These are phyloP conservation scores for Wasmannia auropunctata DNA, from an alignment of 1,140 invertebrate species.

Conservation along the genomic window DNA sequence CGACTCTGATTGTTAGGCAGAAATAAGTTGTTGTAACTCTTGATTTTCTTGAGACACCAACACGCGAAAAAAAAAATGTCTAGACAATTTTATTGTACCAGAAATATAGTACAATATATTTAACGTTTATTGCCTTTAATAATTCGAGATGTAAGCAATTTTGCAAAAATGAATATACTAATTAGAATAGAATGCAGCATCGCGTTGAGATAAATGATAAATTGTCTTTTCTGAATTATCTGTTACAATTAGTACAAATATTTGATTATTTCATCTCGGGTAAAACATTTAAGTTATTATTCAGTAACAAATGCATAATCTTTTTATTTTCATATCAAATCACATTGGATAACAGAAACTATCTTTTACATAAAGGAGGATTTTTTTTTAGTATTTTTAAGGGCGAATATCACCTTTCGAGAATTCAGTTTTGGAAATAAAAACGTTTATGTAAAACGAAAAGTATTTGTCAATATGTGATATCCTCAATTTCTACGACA, in stretches of 20 bases:
- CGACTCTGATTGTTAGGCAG: constrained; percentile 30
- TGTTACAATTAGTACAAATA: too few relatives aligned
- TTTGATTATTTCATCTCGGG: neutral
- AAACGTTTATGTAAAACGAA: neutral
- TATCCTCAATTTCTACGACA: neutral
- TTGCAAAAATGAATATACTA: neutral
- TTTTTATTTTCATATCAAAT: neutral
- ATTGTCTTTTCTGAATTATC: neutral
- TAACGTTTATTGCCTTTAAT: neutral
- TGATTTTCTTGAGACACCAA: constrained; percentile 42
- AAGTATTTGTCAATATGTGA: neutral
- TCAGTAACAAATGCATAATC: neutral
- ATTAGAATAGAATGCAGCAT: neutral
- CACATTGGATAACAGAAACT: neutral
- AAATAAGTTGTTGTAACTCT: constrained; percentile 35
- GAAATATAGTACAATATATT: constrained; percentile 34
- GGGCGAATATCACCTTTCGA: neutral
- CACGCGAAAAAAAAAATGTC: constrained; percentile 19
- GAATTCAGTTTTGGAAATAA: neutral
- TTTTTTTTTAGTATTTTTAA: neutral
- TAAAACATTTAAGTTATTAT: neutral
- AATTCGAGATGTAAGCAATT: neutral
- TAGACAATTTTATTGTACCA: constrained; percentile 13
- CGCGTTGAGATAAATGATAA: neutral
- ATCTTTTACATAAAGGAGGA: neutral